Conservation (phyloP, 1,140 invertebrate species). For the Drosophila nannoptera region DNA sequence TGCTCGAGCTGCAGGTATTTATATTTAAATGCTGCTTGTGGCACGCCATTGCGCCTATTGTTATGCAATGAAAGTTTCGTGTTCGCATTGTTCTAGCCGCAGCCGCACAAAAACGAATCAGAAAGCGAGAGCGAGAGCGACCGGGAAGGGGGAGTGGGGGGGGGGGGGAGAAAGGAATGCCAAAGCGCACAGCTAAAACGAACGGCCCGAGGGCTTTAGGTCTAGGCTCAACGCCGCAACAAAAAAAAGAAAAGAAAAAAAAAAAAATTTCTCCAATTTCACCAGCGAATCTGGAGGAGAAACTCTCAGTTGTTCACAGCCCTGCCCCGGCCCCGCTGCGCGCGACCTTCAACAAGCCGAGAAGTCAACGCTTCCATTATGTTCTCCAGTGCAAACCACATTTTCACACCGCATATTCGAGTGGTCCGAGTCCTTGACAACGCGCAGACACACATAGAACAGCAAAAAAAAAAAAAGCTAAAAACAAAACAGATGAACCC, state of each 20-base stretch:
- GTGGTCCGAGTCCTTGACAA: constrained; percentile 43
- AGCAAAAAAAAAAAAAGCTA: constrained; percentile 15
- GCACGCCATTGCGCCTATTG: constrained; percentile 72
- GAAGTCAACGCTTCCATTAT: constrained; percentile 66
- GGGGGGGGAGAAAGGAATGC: too few species aligned
- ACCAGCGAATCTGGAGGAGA: constrained; percentile 7
- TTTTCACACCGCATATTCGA: constrained; percentile 67
- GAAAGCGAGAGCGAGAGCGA: too few species aligned
- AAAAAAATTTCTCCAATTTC: constrained; percentile 1
- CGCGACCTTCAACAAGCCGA: constrained; percentile 52
- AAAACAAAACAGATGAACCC: not conserved
- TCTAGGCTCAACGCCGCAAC: not conserved
- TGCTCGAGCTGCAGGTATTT: constrained; percentile 67
- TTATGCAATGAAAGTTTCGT: constrained; percentile 73
- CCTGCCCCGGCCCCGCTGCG: constrained; percentile 19
- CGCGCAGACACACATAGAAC: constrained; percentile 28
- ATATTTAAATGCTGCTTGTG: constrained; percentile 73
- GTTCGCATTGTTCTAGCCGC: constrained; percentile 45
- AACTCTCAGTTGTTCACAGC: not conserved
- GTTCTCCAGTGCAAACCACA: constrained; percentile 76
- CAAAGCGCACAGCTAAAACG: too few species aligned
- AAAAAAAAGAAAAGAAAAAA: constrained; percentile 1
- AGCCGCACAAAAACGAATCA: too few species aligned
- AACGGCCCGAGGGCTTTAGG: too few species aligned
- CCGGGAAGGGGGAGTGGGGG: too few species aligned